Evolutionary conservation across 2,797 vertebrate species (phyloP), one percentile per base, ranked within the genome.

Genomic region (Trematomus bernacchii): DNA sequence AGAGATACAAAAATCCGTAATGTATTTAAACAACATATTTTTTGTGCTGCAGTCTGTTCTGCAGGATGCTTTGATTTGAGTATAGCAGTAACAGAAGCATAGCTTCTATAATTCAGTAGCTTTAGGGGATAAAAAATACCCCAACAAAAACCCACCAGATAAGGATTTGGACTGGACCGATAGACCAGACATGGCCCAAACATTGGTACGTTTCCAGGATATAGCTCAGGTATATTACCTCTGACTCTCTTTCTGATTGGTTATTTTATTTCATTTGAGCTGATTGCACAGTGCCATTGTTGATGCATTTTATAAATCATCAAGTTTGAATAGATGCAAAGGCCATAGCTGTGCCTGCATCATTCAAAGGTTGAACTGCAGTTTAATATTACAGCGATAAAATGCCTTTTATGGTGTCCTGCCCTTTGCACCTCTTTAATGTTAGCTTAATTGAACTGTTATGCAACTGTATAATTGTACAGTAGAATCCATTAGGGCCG

Each of bases 351-450:
- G 7, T 72, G 54, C 48, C 9, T 61, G 43, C 19, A 42, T 57
- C 2, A 47, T 66, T 61, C 40, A 54, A 58, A 61, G 14, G 12
- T 54, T 30, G n/a, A 2, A 19, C 46, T 68, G 3, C 10, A 73
- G 60, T 62, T 70, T n/a, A 14, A 51, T 42, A 21, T 21, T n/a
- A 42, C 18, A 55, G 13, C 6, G 21, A 69, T 76, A 77, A 65
- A 58, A 67, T 3, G 19, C 0, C 3, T 52, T 83, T 68, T 60
- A 70, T 44, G 18, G 18, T 18, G 27, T 50, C 43, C 12, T 71
- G 48, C 30, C 42, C 67, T 79, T 75, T 67, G 54, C 54, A 62
- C 61, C 55, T 57, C 53, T 76, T 69, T 50, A 66, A 55, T 44
- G 27, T 60, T 68, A 21, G 53, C 21, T 62, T 53, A 18, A 54